Evolutionary conservation across 2,797 vertebrate species (phyloP), one percentile per base, ranked within the genome.

Genomic region (Mastacembelus armatus): DNA sequence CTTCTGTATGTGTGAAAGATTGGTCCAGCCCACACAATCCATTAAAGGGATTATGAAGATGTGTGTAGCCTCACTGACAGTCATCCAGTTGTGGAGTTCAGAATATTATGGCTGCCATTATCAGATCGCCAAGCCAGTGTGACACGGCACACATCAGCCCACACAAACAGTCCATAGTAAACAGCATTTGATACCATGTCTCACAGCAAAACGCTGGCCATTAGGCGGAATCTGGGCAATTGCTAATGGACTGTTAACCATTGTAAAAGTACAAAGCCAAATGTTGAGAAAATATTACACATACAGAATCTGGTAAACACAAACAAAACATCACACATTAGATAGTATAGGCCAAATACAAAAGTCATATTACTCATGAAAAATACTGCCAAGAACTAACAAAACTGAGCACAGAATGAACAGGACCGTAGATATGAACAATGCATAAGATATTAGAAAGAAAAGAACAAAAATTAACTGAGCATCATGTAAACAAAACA

Each of bases 1-100:
- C 21, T 43, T 45, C 35, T 51, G 29, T 59, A 50, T 35, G 59
- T 40, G 11, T 24, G 15, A 30, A 15, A 30, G 30, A 27, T 22
- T 47, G 64, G 62, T 81, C 71, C 77, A 62, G 49, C 66, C 74
- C 67, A 80, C 47, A 62, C 73, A 82, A 56, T 85, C 78, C 74
- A 88, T 88, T 90, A 86, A 79, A 81, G 51, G 51, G 78, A 88
- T 89, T 85, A 85, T 81, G 44, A 80, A 89, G 72, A 87, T 78
- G 75, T 71, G 70, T 45, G 58, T 58, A 50, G 48, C 42, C 35
- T 78, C 4, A 10, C 50, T 84, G 78, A 87, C 75, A 84, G 70
- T 70, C 32, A 21, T 33, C 85, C 62, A 81, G 68, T 50, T 55
- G 65, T 39, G n/a, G 40, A 85, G 80, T 85, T 86, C 71, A 84